Conservation (phyloP, 1,140 invertebrate genomes). For the Drosophila novamexicana region DNA sequence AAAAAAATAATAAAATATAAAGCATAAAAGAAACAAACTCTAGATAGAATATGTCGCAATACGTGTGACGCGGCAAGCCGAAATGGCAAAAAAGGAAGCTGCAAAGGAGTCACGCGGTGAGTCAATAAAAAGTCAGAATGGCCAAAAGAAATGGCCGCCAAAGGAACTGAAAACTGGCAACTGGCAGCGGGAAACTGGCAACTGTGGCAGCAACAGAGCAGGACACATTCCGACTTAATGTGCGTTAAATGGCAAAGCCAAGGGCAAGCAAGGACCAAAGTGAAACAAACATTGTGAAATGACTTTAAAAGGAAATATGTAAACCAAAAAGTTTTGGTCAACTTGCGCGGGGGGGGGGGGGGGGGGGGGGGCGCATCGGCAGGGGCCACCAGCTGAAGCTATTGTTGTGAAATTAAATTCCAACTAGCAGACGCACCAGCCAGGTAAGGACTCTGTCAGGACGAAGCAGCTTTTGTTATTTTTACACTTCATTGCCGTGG, state of each 20-base stretch:
- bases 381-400: slow-evolving; percentile 2
- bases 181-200: slow-evolving; percentile 1
- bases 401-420: slow-evolving; percentile 58
- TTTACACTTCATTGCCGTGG: slow-evolving; percentile 61
- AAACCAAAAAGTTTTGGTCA: slow-evolving; percentile 46
- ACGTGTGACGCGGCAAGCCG: slow-evolving; percentile 31
- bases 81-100: slow-evolving; percentile 5
- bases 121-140: slow-evolving; percentile 53
- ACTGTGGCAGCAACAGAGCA: slow-evolving; percentile 22
- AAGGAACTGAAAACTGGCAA: slow-evolving; percentile 40
- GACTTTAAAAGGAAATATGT: slow-evolving; percentile 47
- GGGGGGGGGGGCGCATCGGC: background rate
- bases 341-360: background rate
- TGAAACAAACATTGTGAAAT: slow-evolving; percentile 9
- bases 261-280: slow-evolving; percentile 12
- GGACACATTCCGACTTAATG: slow-evolving; percentile 53
- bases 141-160: slow-evolving; percentile 49
- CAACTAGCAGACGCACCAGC: slow-evolving; percentile 32
- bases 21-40: slow-evolving; percentile 3
- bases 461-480: slow-evolving; percentile 53
- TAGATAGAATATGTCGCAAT: slow-evolving; percentile 23
- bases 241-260: slow-evolving; percentile 51
- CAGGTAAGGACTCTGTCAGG: slow-evolving; percentile 1
- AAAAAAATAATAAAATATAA: slow-evolving; percentile 4
- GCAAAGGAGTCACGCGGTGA: slow-evolving; percentile 41